Percentiles rank a stretch among this genome's conserved stretches.
phyloP scores from a whole-genome alignment of 2,113 vertebrate genomes.

The Pelecanus crispus region DNA sequence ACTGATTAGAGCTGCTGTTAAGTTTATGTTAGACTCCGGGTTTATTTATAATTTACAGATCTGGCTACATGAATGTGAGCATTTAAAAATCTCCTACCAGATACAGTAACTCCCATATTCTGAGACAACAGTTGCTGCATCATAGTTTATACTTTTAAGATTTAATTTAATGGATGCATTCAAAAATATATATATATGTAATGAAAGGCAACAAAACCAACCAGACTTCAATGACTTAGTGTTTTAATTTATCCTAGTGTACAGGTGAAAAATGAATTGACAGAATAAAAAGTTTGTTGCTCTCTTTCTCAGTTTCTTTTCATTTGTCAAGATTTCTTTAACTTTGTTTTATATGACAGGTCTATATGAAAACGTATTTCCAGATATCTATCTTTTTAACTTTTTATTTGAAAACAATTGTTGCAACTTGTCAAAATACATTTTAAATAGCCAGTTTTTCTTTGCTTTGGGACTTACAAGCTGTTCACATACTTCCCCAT shows the following conservation, averaged over 20 bases:
- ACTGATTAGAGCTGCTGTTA: not conserved
- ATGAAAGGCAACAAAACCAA: not conserved
- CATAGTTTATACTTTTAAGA: not conserved
- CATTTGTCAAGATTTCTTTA: not conserved
- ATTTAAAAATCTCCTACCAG: not conserved
- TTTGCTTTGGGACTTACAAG: not conserved
- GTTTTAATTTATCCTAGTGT: constrained; percentile 9
- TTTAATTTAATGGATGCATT: not conserved
- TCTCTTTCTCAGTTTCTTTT: not conserved
- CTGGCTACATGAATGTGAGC: not conserved
- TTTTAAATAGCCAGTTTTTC: not conserved
- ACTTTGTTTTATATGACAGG: not conserved
- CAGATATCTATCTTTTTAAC: not conserved
- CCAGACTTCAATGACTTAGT: not conserved
- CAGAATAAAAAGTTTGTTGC: constrained; percentile 8
- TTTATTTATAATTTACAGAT: not conserved
- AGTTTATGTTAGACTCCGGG: not conserved
- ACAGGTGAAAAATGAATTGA: not conserved
- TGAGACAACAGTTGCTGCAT: not conserved
- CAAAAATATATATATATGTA: not conserved
- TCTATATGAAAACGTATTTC: not conserved
- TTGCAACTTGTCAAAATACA: not conserved
- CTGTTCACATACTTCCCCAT: not conserved
- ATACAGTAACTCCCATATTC: not conserved
- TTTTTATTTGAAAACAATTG: not conserved